Conservation (phyloP, 2,888 invertebrate species). For the Parthenolecanium corni region DNA sequence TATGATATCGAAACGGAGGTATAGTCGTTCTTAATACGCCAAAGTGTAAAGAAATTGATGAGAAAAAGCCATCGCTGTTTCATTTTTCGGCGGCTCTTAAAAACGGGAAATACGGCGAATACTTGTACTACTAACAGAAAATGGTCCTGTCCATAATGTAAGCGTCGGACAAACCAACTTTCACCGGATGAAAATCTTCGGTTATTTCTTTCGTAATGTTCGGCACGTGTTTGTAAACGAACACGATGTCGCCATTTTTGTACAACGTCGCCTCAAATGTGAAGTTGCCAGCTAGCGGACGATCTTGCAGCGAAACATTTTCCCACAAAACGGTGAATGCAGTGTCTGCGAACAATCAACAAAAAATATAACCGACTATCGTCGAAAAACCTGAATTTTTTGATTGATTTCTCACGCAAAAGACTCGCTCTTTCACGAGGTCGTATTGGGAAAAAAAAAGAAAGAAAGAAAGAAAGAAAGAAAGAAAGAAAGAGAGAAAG, state of each 20-base stretch:
- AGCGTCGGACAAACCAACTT: constrained; percentile 95
- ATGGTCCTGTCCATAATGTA: constrained; percentile 81
- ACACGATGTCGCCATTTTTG: constrained; percentile 79
- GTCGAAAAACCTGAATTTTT: not conserved
- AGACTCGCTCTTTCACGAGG: too few species aligned
- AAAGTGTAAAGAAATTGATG: too few species aligned
- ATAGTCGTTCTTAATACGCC: too few species aligned
- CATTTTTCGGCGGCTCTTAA: too few species aligned
- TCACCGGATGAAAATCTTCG: constrained; percentile 83
- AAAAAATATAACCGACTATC: not conserved
- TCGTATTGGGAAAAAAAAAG: too few species aligned
- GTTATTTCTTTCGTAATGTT: constrained; percentile 63
- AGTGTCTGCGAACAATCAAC: constrained; percentile 53
- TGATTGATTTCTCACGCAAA: too few species aligned
- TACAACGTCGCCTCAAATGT: constrained; percentile 83
- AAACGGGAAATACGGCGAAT: too few species aligned
- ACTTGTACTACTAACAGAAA: constrained; percentile 72
- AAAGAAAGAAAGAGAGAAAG: too few species aligned
- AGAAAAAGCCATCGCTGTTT: too few species aligned
- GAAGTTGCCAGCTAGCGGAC: constrained; percentile 59
- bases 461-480: too few species aligned
- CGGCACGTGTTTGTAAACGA: constrained; percentile 79
- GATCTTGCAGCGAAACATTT: constrained; percentile 74
- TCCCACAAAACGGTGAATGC: constrained; percentile 91
- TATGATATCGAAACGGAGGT: too few species aligned